Base-by-base conservation (phyloP, 1,140 invertebrate species). In the Vanessa tameamea region DNA sequence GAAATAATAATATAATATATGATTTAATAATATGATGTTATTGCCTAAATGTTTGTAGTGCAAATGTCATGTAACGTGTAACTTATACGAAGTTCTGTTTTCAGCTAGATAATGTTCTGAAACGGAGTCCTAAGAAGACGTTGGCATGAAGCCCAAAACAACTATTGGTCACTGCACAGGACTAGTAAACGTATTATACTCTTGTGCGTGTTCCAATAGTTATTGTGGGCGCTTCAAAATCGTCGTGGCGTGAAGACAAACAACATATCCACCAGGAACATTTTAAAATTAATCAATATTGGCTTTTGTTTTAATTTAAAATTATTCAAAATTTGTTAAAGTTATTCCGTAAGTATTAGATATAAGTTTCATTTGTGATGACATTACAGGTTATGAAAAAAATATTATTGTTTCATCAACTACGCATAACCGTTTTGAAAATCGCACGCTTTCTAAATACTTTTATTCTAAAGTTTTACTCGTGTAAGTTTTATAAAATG, bases 141-240 rank as follows among this genome's bases (percentile, higher is more conserved):
- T 85, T 90, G 90, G 88, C 90, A 79, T 94, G 95, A 95, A 95
- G 92, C 94, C 94, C 94, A 97, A 95, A 96, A 95, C 96, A 97
- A 97, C 97, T 97, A 96, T 96, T 97, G 97, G 96, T 96, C 97
- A 97, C 96, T 97, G 97, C 96, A 96, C 97, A 97, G 97, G 97
- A 97, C 97, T 97, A 97, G 96, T 95, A 92, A 88, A 66, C 64
- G 57, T 71, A 72, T 92, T 94, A 92, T 95, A 97, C 96, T 97
- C 97, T 97, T 97, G 97, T 97, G 97, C 97, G 97, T 97, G 97
- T 97, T 96, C 97, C 97, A 97, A 96, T 97, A 96, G 96, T 97
- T 97, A 97, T 97, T 96, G 88, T 87, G 88, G 89, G 86, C 85
- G 87, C 87, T 92, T 92, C 90, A 88, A 81, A 78, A 78, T 87